Conservation (phyloP, 35 echinoderm and acorn worm genomes). For the Patiria miniata region DNA sequence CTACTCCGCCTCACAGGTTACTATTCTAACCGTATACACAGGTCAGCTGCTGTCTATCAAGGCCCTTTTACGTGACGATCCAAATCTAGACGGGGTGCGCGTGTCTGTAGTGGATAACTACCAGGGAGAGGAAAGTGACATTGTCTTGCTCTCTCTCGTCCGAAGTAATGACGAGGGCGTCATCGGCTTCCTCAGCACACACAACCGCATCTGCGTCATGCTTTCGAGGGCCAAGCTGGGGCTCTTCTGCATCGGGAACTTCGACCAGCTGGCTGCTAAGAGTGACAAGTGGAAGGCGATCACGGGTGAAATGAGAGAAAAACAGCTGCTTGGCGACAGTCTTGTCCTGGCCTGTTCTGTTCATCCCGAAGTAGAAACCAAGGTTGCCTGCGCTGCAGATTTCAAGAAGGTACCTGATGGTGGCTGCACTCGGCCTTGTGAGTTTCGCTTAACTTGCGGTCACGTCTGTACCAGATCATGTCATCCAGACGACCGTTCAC, state of each 20-base stretch:
- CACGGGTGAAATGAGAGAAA: conserved; percentile 33
- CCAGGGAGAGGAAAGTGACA: conserved; percentile 84
- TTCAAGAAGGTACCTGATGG: conserved; percentile 73
- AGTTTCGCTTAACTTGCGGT: conserved; percentile 67
- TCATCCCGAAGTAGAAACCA: conserved; percentile 50
- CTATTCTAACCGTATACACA: conserved; percentile 61
- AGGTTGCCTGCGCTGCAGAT: conserved; percentile 38
- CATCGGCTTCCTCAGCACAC: conserved; percentile 85
- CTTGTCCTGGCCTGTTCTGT: conserved; percentile 59
- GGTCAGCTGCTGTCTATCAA: conserved; percentile 53
- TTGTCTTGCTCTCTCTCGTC: conserved; percentile 81
- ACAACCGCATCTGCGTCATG: conserved; percentile 84
- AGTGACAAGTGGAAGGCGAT: conserved; percentile 83
- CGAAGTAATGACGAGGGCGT: conserved; percentile 79
- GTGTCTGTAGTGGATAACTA: conserved; percentile 52
- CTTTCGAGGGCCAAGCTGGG: conserved; percentile 86
- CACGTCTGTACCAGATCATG: conserved; percentile 69
- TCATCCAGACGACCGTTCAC: conserved; percentile 63
- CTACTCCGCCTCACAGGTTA: conserved; percentile 52
- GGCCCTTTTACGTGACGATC: background rate
- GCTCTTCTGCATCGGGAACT: conserved; percentile 89
- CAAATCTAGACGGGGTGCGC: conserved; percentile 37
- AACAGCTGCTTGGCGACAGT: conserved; percentile 22
- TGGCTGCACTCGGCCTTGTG: conserved; percentile 63
- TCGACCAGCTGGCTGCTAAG: conserved; percentile 53